These are phyloP conservation scores for mouse (Mus musculus) DNA, from an alignment of 2,113 vertebrate species.

Conservation along the genomic window GRCm39 chr10:45683001-45683500, in stretches of 20 bases:
- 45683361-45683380: slow-evolving; percentile 8
- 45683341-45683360: not conserved
- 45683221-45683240: slow-evolving; percentile 2
- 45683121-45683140: not conserved
- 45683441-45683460: slow-evolving; percentile 3
- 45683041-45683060: slow-evolving; percentile 27
- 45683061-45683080: slow-evolving; percentile 54
- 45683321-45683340: not conserved
- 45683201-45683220: not conserved
- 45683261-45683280: slow-evolving; percentile 54
- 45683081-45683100: slow-evolving; percentile 31
- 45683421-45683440: not conserved
- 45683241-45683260: slow-evolving; percentile 22
- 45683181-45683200: slow-evolving; percentile 45
- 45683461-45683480: not conserved
- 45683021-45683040: slow-evolving; percentile 55
- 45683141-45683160: not conserved
- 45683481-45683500: slow-evolving; percentile 20
- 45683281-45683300: slow-evolving; percentile 50
- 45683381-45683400: slow-evolving; percentile 43
- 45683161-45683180: slow-evolving; percentile 18
- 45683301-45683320: slow-evolving; percentile 53
- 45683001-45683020: slow-evolving; percentile 41
- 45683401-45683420: slow-evolving; percentile 19
- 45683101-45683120: not conserved